Conservation (phyloP, 1,140 invertebrate genomes). For the Melitaea cinxia region DNA sequence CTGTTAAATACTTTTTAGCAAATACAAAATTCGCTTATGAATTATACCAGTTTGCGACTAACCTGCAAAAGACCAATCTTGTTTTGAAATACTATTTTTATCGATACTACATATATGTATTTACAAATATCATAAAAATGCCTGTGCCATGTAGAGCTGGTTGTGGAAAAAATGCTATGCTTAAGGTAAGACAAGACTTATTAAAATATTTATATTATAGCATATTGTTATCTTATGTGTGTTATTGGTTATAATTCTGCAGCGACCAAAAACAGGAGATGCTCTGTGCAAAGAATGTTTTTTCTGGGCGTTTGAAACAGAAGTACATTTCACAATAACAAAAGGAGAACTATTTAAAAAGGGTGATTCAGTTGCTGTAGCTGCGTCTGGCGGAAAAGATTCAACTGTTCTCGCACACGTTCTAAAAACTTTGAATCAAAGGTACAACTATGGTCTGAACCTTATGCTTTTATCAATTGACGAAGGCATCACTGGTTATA, state of each 20-base stretch:
- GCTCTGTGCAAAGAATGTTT: slow-evolving; percentile 98
- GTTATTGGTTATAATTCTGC: not conserved
- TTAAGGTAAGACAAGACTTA: slow-evolving; percentile 86
- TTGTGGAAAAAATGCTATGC: slow-evolving; percentile 87
- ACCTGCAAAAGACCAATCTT: no score
- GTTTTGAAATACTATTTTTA: not conserved
- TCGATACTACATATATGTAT: not conserved
- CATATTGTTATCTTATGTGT: not conserved
- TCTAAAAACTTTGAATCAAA: slow-evolving; percentile 95
- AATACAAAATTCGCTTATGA: no score
- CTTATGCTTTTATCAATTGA: slow-evolving; percentile 97
- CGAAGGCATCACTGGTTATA: slow-evolving; percentile 98
- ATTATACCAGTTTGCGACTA: no score
- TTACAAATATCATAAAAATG: slow-evolving; percentile 71
- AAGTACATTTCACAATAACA: slow-evolving; percentile 97
- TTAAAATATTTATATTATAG: slow-evolving; percentile 6
- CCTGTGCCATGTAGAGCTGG: slow-evolving; percentile 85
- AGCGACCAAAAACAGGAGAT: slow-evolving; percentile 95
- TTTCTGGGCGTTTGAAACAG: slow-evolving; percentile 96
- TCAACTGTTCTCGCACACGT: slow-evolving; percentile 98
- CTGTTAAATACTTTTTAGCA: no score
- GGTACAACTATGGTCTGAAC: slow-evolving; percentile 95
- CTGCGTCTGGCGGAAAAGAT: slow-evolving; percentile 99
- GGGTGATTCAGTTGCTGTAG: slow-evolving; percentile 96
- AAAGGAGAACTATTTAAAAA: slow-evolving; percentile 92